phyloP scores from a whole-genome alignment of 2,797 vertebrate species.

The Phoeniculus purpureus region DNA sequence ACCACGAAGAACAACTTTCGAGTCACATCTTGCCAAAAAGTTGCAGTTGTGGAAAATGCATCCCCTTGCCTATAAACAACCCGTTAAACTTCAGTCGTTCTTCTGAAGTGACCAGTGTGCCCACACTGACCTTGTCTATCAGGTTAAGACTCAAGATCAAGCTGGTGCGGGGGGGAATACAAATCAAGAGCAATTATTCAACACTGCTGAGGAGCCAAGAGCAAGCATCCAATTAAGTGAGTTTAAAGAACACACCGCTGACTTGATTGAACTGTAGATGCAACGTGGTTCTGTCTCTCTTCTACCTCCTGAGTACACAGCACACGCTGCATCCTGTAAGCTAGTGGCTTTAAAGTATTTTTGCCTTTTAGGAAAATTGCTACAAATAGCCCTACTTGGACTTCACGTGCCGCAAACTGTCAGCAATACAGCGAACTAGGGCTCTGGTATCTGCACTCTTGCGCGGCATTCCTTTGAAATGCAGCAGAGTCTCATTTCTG shows the following conservation, averaged over 20 bases:
- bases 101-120: not conserved
- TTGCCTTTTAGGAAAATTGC: not conserved
- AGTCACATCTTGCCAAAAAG: not conserved
- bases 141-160: not conserved
- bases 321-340: not conserved
- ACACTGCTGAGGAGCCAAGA: not conserved
- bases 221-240: not conserved
- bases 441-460: not conserved
- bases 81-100: not conserved
- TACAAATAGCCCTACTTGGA: not conserved
- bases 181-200: not conserved
- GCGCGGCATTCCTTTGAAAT: not conserved
- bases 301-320: not conserved
- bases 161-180: fast-evolving
- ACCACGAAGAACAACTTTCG: not conserved
- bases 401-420: not conserved
- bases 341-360: not conserved
- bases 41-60: not conserved
- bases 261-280: not conserved
- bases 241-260: not conserved
- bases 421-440: not conserved
- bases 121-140: not conserved
- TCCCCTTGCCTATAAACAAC: not conserved
- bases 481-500: not conserved
- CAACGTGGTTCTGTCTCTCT: not conserved